phyloP scores from a whole-genome alignment of 2,113 vertebrate genomes.

The Pseudorectes ferrugineus region DNA sequence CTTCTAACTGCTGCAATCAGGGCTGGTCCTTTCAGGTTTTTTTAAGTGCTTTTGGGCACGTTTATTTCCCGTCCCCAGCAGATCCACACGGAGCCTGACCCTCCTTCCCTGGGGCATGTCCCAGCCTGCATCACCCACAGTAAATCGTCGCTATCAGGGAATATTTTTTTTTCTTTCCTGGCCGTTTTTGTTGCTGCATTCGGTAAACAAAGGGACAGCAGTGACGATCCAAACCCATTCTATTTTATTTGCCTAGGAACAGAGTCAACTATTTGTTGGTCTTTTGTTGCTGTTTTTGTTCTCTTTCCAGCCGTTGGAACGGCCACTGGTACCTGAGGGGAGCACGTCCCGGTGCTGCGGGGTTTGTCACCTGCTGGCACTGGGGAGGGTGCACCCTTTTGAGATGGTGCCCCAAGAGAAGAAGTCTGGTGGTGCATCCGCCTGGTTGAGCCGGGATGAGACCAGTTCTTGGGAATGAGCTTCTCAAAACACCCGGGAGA shows the following conservation, averaged over 20 bases:
- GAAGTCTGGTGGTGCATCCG: neutral
- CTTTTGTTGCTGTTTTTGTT: neutral
- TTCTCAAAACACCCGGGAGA: neutral
- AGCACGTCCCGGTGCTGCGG: neutral
- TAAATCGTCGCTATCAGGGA: neutral
- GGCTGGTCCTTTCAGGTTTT: conserved; percentile 2
- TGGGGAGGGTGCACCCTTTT: too few relatives aligned
- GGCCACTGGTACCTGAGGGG: neutral
- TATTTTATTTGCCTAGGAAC: conserved; percentile 39
- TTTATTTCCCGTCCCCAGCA: conserved; percentile 21
- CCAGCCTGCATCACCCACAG: conserved; percentile 21
- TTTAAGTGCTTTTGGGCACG: conserved; percentile 29
- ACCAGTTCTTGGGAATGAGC: neutral
- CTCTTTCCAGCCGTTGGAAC: neutral
- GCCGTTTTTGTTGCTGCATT: neutral
- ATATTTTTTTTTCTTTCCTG: neutral
- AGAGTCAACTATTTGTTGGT: conserved; percentile 26
- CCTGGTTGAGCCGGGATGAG: neutral
- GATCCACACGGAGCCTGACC: neutral
- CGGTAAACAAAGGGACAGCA: conserved; percentile 35
- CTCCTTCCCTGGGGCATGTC: conserved; percentile 45
- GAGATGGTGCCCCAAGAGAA: neutral
- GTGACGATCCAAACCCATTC: neutral
- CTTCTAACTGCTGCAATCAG: conserved; percentile 32
- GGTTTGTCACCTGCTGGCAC: neutral